Conservation (phyloP, 2,797 vertebrate genomes). For the Pipistrellus kuhlii region DNA sequence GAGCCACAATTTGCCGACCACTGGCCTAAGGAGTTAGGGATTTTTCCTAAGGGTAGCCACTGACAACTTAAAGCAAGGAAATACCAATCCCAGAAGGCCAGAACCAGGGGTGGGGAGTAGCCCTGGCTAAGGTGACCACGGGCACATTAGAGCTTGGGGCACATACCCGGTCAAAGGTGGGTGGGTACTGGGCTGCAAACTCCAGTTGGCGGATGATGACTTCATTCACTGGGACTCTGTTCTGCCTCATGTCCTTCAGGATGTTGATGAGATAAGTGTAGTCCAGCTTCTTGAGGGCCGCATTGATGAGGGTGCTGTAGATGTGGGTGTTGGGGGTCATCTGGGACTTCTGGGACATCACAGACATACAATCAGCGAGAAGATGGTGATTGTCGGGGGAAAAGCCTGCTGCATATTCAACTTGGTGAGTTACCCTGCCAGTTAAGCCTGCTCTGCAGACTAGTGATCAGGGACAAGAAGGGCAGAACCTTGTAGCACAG, state of each 20-base stretch:
- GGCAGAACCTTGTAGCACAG: neutral
- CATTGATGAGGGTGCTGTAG: slow-evolving; percentile 94
- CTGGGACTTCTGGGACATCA: slow-evolving; percentile 88
- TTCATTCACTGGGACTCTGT: slow-evolving; percentile 92
- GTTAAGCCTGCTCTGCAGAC: neutral
- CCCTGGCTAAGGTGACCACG: neutral
- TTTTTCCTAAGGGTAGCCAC: neutral
- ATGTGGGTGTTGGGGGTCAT: slow-evolving; percentile 92
- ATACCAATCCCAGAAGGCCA: neutral
- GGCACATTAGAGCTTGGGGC: accelerated
- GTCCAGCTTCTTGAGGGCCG: slow-evolving; percentile 90
- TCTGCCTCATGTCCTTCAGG: slow-evolving; percentile 91
- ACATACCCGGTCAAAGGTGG: slow-evolving; percentile 93
- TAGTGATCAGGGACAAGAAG: neutral
- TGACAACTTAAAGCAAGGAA: neutral
- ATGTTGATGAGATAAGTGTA: slow-evolving; percentile 93
- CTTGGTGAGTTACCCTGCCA: neutral
- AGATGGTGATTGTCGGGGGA: accelerated
- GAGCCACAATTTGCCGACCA: too few species aligned
- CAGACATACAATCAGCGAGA: neutral
- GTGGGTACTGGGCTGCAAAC: slow-evolving; percentile 94
- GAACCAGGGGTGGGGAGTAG: neutral
- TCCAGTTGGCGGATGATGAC: slow-evolving; percentile 95
- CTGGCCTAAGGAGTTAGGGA: neutral
- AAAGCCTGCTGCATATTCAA: too few species aligned